Base-by-base conservation (phyloP, 1,140 invertebrate genomes). In the Dendroctonus valens region DNA sequence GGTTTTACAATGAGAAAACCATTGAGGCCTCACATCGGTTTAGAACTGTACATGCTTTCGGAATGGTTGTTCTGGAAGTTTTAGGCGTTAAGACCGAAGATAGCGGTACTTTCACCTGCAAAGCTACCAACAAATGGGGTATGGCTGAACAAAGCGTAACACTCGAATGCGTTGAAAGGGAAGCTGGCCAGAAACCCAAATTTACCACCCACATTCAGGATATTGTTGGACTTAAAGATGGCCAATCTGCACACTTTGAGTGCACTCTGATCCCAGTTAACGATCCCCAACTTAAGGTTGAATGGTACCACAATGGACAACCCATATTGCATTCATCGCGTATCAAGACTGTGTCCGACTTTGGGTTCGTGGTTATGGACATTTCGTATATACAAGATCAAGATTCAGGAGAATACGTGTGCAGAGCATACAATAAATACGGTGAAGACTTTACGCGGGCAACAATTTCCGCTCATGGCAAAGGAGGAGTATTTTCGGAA, bases 351-450 rank as follows among this genome's bases (percentile, higher is more conserved):
- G 89, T 96, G 0, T 95, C 93, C 66, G 96, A 98, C 78, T 98
- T 98, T 81, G 96, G 96, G 51, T 97, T 93, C 79, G 95, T 98
- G 8, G 89, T 96, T 2, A 86, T 98, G 80, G 96, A 98, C 73
- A 96, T 99, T 72, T 90, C 94, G 44, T 96, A 94, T 68, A 90
- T 95, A 12, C 93, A 96, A 83, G 88, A 90, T 63, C 93, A 97
- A 68, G 96, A 99, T 77, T 89, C 89, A 66, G 96, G 96, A 41
- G 91, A 96, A 81, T 96, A 96, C 71, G 86, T 94, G 8, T 96
- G 94, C 79, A 89, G 88, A 75, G 92, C 92, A 6, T 90, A 85
- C 73, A 96, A 96, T 77, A 93, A 92, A 80, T 93, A 93, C 70
- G 94, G 94, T 11, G 90, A 93, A 82, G 94, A 96, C 79, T 89